Conservation (phyloP, 2,888 invertebrate species). For the Neocrepidodera transversa region DNA sequence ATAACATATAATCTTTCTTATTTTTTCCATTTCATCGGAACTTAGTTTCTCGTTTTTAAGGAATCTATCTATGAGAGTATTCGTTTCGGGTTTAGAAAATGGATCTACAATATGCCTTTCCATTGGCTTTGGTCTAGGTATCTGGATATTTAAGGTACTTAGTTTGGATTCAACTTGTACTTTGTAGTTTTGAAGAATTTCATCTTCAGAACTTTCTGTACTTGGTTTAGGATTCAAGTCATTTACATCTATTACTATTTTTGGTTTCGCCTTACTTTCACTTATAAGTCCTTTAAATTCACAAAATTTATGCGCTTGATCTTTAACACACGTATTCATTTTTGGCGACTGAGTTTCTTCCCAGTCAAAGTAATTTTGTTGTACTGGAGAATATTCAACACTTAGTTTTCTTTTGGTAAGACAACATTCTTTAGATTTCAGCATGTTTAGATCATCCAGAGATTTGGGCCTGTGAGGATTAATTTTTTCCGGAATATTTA, state of each 20-base stretch:
- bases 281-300: slow-evolving; percentile 42
- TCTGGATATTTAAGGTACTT: slow-evolving; percentile 50
- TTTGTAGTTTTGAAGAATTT: slow-evolving; percentile 49
- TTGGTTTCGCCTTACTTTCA: slow-evolving; percentile 38
- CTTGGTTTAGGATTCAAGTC: slow-evolving; percentile 38
- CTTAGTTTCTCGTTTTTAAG: slow-evolving; percentile 48
- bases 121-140: slow-evolving; percentile 44
- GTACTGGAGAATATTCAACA: slow-evolving; percentile 27
- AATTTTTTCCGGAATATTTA: slow-evolving; percentile 15
- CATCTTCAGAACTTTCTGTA: slow-evolving; percentile 37
- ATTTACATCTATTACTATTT: slow-evolving; percentile 45
- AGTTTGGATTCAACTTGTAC: slow-evolving; percentile 52
- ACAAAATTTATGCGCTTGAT: slow-evolving; percentile 34
- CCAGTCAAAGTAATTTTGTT: slow-evolving; percentile 44
- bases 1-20: slow-evolving; percentile 49
- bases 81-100: slow-evolving; percentile 34
- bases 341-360: slow-evolving; percentile 48
- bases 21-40: slow-evolving; percentile 48
- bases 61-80: slow-evolving; percentile 45
- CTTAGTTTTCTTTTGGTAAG: slow-evolving; percentile 29
- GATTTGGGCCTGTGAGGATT: slow-evolving; percentile 34
- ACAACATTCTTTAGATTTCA: slow-evolving; percentile 26
- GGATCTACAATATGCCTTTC: slow-evolving; percentile 33
- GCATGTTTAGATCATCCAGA: slow-evolving; percentile 34
- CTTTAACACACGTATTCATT: slow-evolving; percentile 24